Evolutionary conservation across 2,888 invertebrate genomes (phyloP), one percentile per base, ranked within the genome.

Genomic region (Euproctis similis): DNA sequence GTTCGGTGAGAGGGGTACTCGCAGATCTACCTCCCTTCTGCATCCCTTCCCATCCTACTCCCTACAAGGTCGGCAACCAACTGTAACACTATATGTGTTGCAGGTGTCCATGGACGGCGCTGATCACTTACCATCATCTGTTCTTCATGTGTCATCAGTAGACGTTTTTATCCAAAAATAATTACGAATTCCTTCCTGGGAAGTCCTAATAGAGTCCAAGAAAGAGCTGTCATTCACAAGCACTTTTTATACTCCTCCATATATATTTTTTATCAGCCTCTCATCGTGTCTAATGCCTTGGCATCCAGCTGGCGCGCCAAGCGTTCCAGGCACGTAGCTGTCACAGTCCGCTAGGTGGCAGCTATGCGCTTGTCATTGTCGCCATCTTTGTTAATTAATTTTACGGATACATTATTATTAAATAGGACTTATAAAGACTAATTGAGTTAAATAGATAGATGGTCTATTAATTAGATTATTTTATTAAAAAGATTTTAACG

Each of bases 351-450:
- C 28, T 55, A 48, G 45, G 30, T 45, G 29, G 31, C 45, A 60
- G 66, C 44, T 51, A 76, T 72, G 66, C 45, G 27, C 37, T 34
- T 32, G 53, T 55, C 59, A 56, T 44, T 36, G 29, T 33, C 28
- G 53, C 45, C 37, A 52, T 47, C 52, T 51, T 34, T 24, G 29
- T 30, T 67, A 66, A 72, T 70, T 60, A 64, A 72, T 74, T 70
- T 67, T 60, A 71, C 59, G 66, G 42, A 34, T 29, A 32, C 36
- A 51, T 53, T 34, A 53, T 50, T 53, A 46, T n/a, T n/a, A n/a
- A n/a, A n/a, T 51, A 45, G 32, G 31, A 47, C 55, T 55, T 57
- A 30, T 42, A 18, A 27, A 31, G 18, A 34, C 43, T 61, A n/a
- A 19, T 19, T 19, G 19, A 19, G 19, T 19, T 7, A 19, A n/a